These are phyloP conservation scores for Leptosomus discolor DNA, from an alignment of 2,113 vertebrate genomes.

Conservation along the genomic window DNA sequence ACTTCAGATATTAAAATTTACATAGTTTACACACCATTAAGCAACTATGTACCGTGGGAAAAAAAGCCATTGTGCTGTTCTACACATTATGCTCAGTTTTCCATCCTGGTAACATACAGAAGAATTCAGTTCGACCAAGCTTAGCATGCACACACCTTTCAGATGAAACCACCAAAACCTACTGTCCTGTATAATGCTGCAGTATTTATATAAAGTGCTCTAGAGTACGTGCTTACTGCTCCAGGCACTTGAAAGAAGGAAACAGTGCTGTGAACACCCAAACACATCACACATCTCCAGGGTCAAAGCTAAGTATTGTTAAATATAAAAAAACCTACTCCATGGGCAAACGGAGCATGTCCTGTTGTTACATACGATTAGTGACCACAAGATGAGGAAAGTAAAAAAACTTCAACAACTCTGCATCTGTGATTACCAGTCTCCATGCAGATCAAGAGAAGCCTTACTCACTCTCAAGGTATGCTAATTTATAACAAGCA, in stretches of 20 bases:
- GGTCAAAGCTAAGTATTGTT: not conserved
- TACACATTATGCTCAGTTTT: not conserved
- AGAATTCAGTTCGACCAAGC: not conserved
- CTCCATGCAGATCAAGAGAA: not conserved
- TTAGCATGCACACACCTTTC: not conserved
- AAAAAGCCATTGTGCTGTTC: not conserved
- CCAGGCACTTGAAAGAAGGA: not conserved
- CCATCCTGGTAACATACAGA: not conserved
- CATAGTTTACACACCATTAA: fast-evolving
- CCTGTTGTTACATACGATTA: not conserved
- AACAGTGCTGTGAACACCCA: not conserved
- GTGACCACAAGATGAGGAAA: not conserved
- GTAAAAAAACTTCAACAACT: not conserved
- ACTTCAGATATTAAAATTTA: not conserved
- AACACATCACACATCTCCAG: not conserved
- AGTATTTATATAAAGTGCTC: not conserved
- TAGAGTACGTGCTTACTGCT: not conserved
- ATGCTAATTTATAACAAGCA: not conserved
- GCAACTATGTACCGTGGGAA: fast-evolving
- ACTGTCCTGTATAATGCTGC: not conserved
- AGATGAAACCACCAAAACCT: not conserved
- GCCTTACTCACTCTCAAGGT: conserved; percentile 12
- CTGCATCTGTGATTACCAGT: not conserved
- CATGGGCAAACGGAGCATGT: not conserved
- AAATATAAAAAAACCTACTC: not conserved